A percentile compares a stretch with the other conserved stretches of the same genome.
phyloP scores from a whole-genome alignment of 1,140 invertebrate species.

The Drosophila sp. region DNA sequence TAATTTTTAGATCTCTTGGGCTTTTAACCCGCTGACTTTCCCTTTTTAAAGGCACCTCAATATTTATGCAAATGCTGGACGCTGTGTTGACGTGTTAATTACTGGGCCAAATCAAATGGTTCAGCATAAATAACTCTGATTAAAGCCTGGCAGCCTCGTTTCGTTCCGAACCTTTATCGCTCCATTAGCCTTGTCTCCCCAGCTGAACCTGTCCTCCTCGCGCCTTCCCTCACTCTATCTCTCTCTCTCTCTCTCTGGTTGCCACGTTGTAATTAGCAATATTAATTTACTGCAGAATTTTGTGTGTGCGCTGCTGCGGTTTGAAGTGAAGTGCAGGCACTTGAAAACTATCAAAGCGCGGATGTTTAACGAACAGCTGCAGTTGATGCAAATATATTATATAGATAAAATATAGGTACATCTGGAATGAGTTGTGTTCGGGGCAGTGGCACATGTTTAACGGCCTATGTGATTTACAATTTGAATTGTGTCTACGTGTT shows the following conservation, averaged over 20 bases:
- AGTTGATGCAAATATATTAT: slow-evolving; percentile 22
- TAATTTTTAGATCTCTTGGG: neutral
- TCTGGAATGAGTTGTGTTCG: slow-evolving; percentile 9
- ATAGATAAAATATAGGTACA: slow-evolving; percentile 23
- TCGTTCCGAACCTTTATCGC: neutral
- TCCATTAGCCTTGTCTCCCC: neutral
- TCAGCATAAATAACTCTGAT: slow-evolving; percentile 30
- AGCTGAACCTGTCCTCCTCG: neutral
- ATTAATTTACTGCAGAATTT: slow-evolving; percentile 60
- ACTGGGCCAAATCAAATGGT: slow-evolving; percentile 25
- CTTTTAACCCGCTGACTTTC: neutral
- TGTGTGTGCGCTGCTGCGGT: slow-evolving; percentile 33
- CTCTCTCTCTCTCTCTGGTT: neutral
- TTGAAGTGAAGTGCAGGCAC: slow-evolving; percentile 15
- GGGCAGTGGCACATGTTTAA: slow-evolving; percentile 51
- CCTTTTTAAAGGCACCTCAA: neutral
- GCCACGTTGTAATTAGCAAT: slow-evolving; percentile 47
- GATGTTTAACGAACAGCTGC: slow-evolving; percentile 21
- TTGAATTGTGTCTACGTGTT: slow-evolving; percentile 71
- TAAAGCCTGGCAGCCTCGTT: neutral
- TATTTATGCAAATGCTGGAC: slow-evolving; percentile 27
- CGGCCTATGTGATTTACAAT: slow-evolving; percentile 71
- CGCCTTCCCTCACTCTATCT: neutral
- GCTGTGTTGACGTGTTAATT: slow-evolving; percentile 40
- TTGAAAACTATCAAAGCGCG: slow-evolving; percentile 29